Percentiles rank a stretch among this genome's conserved stretches.
phyloP scores from a whole-genome alignment of 2,888 invertebrate species.

The Lasioglossum lativentre region DNA sequence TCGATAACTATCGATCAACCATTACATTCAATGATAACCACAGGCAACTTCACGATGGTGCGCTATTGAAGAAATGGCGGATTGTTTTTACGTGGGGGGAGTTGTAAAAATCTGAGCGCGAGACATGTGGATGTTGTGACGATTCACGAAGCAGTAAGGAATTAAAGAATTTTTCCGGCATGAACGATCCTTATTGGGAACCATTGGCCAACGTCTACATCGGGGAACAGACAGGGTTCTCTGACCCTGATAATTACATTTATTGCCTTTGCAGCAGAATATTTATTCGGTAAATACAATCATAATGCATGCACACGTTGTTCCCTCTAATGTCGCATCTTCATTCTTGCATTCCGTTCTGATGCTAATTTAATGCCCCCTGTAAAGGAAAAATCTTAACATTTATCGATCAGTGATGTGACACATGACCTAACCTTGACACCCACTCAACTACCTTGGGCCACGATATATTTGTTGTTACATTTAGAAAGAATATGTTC shows the following conservation, averaged over 20 bases:
- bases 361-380: neutral
- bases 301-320: neutral
- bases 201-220: constrained; percentile 89
- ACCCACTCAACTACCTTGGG: constrained; percentile 60
- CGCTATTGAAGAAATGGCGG: constrained; percentile 71
- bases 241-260: constrained; percentile 86
- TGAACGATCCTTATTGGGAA: constrained; percentile 88
- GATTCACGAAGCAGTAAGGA: constrained; percentile 55
- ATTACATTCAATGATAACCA: constrained; percentile 29
- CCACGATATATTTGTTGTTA: constrained; percentile 31
- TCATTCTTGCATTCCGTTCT: neutral
- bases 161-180: constrained; percentile 71
- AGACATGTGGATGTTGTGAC: constrained; percentile 75
- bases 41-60: constrained; percentile 62
- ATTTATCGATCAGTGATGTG: constrained; percentile 78
- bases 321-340: neutral
- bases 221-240: constrained; percentile 83
- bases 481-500: neutral
- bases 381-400: constrained; percentile 39
- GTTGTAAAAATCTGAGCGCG: constrained; percentile 69
- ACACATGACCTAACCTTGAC: constrained; percentile 80
- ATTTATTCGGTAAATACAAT: constrained; percentile 87
- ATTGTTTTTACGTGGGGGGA: constrained; percentile 71
- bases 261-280: constrained; percentile 90
- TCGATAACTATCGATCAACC: constrained; percentile 48